Evolutionary conservation across 1,140 invertebrate genomes (phyloP).

Genomic region (Drosophila ananassae): DNA sequence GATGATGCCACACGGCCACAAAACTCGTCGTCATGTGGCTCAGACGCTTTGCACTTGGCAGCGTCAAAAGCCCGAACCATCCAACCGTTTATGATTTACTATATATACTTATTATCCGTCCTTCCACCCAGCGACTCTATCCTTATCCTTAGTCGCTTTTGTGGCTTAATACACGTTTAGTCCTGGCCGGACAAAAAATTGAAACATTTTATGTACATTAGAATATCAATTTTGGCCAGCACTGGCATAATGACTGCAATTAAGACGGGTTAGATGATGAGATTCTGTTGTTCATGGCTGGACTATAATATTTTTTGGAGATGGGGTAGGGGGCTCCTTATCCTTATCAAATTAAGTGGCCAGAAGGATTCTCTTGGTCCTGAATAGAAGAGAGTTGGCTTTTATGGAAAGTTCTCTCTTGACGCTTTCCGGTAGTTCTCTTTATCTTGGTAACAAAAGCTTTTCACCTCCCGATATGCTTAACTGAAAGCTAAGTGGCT

Average conservation of each 20-base stretch:
- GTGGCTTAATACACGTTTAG: conserved; percentile 53
- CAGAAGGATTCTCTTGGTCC: background rate
- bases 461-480: conserved; percentile 41
- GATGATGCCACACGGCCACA: conserved; percentile 60
- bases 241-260: conserved; percentile 60
- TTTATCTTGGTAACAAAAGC: conserved; percentile 21
- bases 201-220: conserved; percentile 58
- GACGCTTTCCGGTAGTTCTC: background rate
- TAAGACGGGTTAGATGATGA: conserved; percentile 53
- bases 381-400: conserved; percentile 3
- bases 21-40: conserved; percentile 29
- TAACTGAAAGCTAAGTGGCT: conserved; percentile 8
- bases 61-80: conserved; percentile 36
- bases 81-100: conserved; percentile 53
- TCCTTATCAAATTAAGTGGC: conserved; percentile 59
- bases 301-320: background rate
- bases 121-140: conserved; percentile 23
- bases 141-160: conserved; percentile 35
- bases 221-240: conserved; percentile 57
- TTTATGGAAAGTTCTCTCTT: conserved; percentile 14
- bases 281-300: conserved; percentile 17
- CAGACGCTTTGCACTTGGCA: conserved; percentile 33
- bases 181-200: conserved; percentile 10
- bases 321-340: conserved; percentile 15
- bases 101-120: conserved; percentile 44